A percentile compares a stretch with the other conserved stretches of the same genome.
phyloP scores from a whole-genome alignment of 2,113 vertebrate genomes.

The Pantherophis guttatus region DNA sequence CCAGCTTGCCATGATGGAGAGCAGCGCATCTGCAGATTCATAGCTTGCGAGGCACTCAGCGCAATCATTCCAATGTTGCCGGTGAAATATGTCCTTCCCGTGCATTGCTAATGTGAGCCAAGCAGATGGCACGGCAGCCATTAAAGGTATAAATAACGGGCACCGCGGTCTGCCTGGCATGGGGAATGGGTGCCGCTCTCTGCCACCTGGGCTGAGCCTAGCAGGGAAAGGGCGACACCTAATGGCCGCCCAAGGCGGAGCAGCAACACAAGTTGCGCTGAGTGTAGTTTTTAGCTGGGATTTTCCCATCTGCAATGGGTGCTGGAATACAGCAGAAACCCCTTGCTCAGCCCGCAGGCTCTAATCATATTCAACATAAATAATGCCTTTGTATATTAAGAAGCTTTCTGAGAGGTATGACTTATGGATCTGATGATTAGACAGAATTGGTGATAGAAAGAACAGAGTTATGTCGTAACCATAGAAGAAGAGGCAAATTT shows the following conservation, averaged over 20 bases:
- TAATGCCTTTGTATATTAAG: background rate
- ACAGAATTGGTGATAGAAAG: background rate
- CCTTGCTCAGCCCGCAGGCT: background rate
- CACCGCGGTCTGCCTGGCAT: conserved; percentile 6
- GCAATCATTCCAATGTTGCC: conserved; percentile 7
- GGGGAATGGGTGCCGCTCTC: background rate
- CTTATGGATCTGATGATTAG: background rate
- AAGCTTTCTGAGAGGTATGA: background rate
- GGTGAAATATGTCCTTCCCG: conserved; percentile 23
- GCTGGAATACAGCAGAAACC: background rate
- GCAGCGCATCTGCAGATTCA: conserved; percentile 31
- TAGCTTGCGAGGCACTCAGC: conserved; percentile 4
- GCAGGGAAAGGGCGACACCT: conserved; percentile 22
- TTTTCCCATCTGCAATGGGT: background rate
- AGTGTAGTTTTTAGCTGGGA: background rate
- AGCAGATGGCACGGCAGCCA: conserved; percentile 27
- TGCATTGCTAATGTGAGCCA: conserved; percentile 30
- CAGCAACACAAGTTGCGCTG: background rate
- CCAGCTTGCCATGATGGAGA: conserved; percentile 23
- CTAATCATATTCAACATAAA: background rate
- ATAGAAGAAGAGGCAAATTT: background rate
- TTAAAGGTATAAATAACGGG: conserved; percentile 31
- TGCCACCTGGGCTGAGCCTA: conserved; percentile 12
- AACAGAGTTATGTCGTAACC: background rate
- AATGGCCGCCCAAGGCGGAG: background rate